Conservation (phyloP, 2,113 vertebrate species). For the Embiotoca jacksoni region DNA sequence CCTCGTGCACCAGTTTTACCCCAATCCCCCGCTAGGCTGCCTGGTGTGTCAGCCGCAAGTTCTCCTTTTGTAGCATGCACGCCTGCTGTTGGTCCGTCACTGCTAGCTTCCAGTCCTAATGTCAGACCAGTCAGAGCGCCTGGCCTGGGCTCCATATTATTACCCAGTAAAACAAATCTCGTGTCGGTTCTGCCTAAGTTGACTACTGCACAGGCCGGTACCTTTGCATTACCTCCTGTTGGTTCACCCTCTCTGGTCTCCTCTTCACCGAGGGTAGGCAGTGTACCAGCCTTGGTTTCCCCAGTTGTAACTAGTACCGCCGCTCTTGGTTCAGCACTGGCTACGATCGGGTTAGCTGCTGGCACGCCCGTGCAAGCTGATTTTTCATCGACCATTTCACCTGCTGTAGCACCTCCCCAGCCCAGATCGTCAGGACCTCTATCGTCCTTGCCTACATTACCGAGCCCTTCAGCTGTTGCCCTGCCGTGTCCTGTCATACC, state of each 20-base stretch:
- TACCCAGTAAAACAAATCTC: conserved; percentile 61
- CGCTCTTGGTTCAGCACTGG: conserved; percentile 21
- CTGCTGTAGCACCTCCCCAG: conserved; percentile 30
- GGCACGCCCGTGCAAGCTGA: conserved; percentile 16
- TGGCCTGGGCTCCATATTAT: conserved; percentile 21
- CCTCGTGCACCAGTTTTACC: conserved; percentile 52
- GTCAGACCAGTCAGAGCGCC: conserved; percentile 34
- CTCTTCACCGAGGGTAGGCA: conserved; percentile 30
- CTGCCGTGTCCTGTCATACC: conserved; percentile 22
- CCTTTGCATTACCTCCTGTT: conserved; percentile 39
- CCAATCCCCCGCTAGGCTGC: conserved; percentile 41
- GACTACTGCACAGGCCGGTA: conserved; percentile 21
- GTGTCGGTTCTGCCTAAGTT: conserved; percentile 53
- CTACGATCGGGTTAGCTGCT: conserved; percentile 37
- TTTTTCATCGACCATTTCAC: conserved; percentile 40
- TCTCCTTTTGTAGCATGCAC: conserved; percentile 63
- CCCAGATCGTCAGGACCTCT: conserved; percentile 42
- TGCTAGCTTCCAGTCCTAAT: conserved; percentile 46
- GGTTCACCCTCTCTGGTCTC: conserved; percentile 46
- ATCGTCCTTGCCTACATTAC: conserved; percentile 43
- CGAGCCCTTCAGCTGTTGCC: conserved; percentile 33
- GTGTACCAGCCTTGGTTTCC: conserved; percentile 37
- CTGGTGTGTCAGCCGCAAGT: conserved; percentile 50
- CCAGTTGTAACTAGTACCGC: conserved; percentile 39
- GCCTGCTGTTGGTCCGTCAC: conserved; percentile 45